Base-by-base conservation (phyloP, 2,113 vertebrate species). In the Dasyprocta punctata region DNA sequence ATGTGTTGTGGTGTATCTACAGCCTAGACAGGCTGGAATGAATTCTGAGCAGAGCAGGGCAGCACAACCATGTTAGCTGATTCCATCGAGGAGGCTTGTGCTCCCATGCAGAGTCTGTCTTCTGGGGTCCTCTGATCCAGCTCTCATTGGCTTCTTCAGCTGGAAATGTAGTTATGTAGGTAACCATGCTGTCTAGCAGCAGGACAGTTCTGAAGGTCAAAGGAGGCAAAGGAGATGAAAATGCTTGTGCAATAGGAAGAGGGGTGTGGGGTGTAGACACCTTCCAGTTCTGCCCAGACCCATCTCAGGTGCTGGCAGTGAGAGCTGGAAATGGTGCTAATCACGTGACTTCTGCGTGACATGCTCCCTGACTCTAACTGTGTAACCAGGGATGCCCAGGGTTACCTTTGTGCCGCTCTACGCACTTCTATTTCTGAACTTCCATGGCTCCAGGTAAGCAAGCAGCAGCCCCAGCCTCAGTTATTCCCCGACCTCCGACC, bases 1-100 rank as follows among this genome's bases (percentile, higher is more conserved):
- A 56, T 14, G 41, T 12, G 9, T 24, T 5, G 0, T 17, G 30
- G 10, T 1, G 0, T 4, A 4, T 36, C 38, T 52, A 11, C 11
- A 28, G 67, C 12, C 1, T 0, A 14, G 24, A 54, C 28, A 24
- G 2, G 0, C 10, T 38, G 26, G 78, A 52, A 8, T 22, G 67
- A 49, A 2, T 61, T 28, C 24, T 19, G 56, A 56, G 77, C 52
- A 47, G 58, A 85, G 14, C 2, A 0, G 8, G 77, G 69, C 2
- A 3, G 1, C 26, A 26, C 10, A 26, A 3, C n/a, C 28, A 19
- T 0, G 20, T 7, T 49, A 22, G 36, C 7, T 7, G 33, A 84
- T 60, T 81, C 44, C 4, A 0, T 28, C 12, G 22, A 19, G 49
- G 49, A 30, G 12, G 67, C 16, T 7, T 65, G 65, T 7, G 9